phyloP scores from a whole-genome alignment of 2,888 invertebrate genomes.

The Meteorus cinctellus region DNA sequence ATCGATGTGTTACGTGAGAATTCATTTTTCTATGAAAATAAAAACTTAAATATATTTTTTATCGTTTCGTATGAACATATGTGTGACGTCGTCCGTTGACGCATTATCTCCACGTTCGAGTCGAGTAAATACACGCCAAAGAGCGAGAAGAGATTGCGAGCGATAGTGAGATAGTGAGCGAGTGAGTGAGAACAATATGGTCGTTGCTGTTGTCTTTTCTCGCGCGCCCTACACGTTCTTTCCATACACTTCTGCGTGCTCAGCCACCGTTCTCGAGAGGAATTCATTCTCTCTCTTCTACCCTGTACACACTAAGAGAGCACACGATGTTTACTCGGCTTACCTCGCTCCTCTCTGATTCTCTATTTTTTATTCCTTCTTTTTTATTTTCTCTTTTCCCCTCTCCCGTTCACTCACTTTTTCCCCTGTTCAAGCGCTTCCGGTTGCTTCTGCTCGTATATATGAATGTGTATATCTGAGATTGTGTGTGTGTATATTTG shows the following conservation, averaged over 20 bases:
- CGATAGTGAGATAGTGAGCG: not conserved
- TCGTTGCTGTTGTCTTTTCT: slow-evolving; percentile 18
- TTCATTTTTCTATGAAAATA: no score
- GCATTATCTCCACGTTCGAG: slow-evolving; percentile 15
- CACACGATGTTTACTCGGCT: slow-evolving; percentile 33
- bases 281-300: slow-evolving; percentile 6
- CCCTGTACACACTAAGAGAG: not conserved
- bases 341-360: slow-evolving; percentile 14
- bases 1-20: no score
- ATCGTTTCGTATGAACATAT: not conserved
- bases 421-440: not conserved
- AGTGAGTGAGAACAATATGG: not conserved
- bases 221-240: slow-evolving; percentile 26
- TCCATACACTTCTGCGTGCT: slow-evolving; percentile 28
- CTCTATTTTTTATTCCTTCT: not conserved
- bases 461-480: not conserved
- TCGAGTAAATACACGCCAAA: slow-evolving; percentile 18
- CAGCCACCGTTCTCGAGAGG: slow-evolving; percentile 36
- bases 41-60: no score
- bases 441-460: not conserved
- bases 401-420: not conserved
- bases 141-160: not conserved
- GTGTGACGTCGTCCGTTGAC: slow-evolving; percentile 2
- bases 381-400: no score
- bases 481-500: not conserved